A percentile compares a stretch with the other conserved stretches of the same genome.
Conservation (phyloP, 2,888 invertebrate genomes). For the Ischnura elegans region DNA sequence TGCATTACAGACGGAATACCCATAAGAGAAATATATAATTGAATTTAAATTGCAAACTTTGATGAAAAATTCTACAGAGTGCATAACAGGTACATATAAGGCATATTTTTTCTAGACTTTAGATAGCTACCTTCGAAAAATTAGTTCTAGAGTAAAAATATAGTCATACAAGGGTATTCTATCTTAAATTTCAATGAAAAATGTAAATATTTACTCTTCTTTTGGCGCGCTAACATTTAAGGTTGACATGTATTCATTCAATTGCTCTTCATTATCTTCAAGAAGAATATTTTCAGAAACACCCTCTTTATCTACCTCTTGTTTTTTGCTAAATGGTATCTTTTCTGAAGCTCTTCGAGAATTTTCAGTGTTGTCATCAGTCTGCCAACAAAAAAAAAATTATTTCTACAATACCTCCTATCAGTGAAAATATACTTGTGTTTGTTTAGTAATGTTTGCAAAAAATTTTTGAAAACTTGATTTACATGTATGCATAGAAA, state of each 20-base stretch:
- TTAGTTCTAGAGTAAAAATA: no score
- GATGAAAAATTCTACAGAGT: no score
- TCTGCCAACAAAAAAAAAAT: not conserved
- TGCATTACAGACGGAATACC: no score
- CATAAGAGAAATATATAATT: no score
- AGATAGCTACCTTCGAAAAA: no score
- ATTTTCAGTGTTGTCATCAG: not conserved
- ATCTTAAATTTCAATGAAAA: no score
- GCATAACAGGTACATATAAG: no score
- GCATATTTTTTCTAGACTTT: no score
- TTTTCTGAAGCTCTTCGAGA: not conserved
- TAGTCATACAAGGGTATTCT: no score
- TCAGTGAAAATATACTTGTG: not conserved
- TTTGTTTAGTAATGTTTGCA: not conserved
- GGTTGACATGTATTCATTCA: not conserved
- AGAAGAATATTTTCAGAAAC: not conserved
- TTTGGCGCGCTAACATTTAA: not conserved
- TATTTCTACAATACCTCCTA: not conserved
- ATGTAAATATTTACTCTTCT: not conserved
- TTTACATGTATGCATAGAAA: no score
- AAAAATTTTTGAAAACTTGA: no score
- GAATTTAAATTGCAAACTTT: no score
- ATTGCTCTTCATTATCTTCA: not conserved
- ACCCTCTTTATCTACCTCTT: not conserved
- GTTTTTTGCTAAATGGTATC: not conserved